Evolutionary conservation across 2,113 vertebrate genomes (phyloP).

Genomic region (Notiomystis cincta): DNA sequence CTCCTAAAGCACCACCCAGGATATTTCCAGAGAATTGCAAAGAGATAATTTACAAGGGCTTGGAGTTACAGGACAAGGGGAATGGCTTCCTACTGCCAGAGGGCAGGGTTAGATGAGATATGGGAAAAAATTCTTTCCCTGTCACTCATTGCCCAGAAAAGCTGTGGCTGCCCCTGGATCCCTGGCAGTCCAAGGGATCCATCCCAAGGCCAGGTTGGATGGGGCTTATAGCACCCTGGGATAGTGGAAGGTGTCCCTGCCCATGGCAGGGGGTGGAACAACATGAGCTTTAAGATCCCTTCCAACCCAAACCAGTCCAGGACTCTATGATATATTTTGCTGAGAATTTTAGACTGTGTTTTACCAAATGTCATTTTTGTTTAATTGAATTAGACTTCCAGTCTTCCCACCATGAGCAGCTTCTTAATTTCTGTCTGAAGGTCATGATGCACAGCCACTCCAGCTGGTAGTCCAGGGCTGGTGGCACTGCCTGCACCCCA

Average conservation of each 20-base stretch:
- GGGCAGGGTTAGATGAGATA: background rate
- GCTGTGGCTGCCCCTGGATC: background rate
- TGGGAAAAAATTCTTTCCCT: background rate
- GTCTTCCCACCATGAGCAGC: background rate
- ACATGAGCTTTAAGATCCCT: background rate
- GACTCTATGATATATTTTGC: background rate
- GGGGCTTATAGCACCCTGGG: background rate
- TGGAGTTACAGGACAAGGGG: background rate
- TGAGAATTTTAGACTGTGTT: background rate
- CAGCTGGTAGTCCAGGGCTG: background rate
- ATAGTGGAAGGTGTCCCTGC: background rate
- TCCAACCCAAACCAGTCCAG: background rate
- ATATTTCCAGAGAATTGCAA: background rate
- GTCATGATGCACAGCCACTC: fast-evolving
- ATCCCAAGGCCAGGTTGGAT: fast-evolving
- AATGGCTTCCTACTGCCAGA: background rate
- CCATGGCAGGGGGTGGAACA: background rate
- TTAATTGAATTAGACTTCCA: background rate
- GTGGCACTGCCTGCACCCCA: background rate
- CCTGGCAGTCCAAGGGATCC: background rate
- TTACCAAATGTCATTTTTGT: background rate
- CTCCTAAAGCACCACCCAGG: background rate
- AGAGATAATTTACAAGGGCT: background rate
- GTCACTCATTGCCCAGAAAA: background rate
- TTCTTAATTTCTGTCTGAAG: background rate